Base-by-base conservation (phyloP, 2,113 vertebrate genomes). In the Orcinus orca region DNA sequence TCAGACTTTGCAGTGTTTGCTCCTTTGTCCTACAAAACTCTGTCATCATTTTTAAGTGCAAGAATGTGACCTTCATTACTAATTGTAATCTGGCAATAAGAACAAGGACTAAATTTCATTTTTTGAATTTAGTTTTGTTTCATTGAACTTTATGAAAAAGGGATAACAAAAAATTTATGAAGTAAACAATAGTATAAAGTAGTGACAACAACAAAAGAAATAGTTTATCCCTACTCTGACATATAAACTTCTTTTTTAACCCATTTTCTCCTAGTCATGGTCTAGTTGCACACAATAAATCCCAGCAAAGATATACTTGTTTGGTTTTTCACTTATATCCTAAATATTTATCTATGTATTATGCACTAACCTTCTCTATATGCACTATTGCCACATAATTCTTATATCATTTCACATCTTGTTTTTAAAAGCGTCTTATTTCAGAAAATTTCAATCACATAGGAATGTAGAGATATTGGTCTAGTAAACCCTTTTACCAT, bases 41-140 rank as follows among this genome's bases (percentile, higher is more conserved):
- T 41, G 36, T 88, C 20, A 60, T 53, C 55, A 63, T n/a, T 73
- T 85, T 94, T 90, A 87, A 87, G 84, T 68, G 18, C 29, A 68
- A 12, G 3, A 80, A 73, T 65, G 9, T 62, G 26, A 70, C 2
- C 38, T 92, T 81, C 21, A 53, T 88, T 58, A 86, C 20, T 84
- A 92, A 70, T 23, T 97, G 50, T 8, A 79, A 10, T 38, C 62
- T 23, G 3, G 17, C 38, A 73, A 25, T 68, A 82, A 83, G 29
- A 90, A 74, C 21, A 1, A 96, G 13, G 44, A 62, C 60, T 53
- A 65, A 31, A 62, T 87, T 80, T 53, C 8, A 92, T 44, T 89
- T 77, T 14, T 91, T 82, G 62, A 82, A 96, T 83, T 96, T 71
- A 50, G 67, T 88, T 85, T 77, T 77, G 93, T 68, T 88, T 74